Percentiles rank a stretch among this genome's conserved stretches.
phyloP scores from a whole-genome alignment of 1,140 invertebrate species.

The Diorhabda carinulata region DNA sequence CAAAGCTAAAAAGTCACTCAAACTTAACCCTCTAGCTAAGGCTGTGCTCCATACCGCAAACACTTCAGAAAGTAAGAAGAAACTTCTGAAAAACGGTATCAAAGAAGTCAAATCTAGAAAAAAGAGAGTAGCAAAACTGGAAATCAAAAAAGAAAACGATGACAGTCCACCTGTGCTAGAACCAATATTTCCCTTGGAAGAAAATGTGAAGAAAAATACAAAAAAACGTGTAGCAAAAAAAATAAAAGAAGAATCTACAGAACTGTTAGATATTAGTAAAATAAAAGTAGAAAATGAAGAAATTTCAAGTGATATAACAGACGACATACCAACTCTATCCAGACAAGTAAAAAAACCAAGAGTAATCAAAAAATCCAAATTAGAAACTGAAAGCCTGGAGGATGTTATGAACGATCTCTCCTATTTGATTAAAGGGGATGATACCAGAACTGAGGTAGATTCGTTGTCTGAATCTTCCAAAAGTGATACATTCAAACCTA shows the following conservation, averaged over 20 bases:
- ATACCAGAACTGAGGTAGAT: constrained; percentile 37
- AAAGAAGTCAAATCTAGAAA: constrained; percentile 30
- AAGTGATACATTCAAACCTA: constrained; percentile 29
- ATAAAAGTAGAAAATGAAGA: constrained; percentile 24
- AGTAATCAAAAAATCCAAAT: constrained; percentile 14
- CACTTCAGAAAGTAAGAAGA: constrained; percentile 37
- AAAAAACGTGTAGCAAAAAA: constrained; percentile 28
- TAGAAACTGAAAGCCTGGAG: constrained; percentile 28
- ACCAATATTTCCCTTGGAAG: constrained; percentile 37
- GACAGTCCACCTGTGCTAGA: constrained; percentile 35
- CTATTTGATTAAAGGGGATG: constrained; percentile 32
- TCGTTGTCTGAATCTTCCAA: constrained; percentile 28
- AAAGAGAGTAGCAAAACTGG: constrained; percentile 18
- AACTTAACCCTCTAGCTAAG: constrained; percentile 38
- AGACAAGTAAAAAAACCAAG: constrained; percentile 14
- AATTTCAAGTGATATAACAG: constrained; percentile 12
- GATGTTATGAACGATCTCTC: constrained; percentile 42
- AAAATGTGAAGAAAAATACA: constrained; percentile 27
- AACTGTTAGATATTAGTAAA: constrained; percentile 21
- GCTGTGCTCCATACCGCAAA: constrained; percentile 35
- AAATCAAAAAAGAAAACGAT: constrained; percentile 26
- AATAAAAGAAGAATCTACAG: constrained; percentile 10
- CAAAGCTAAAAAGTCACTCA: constrained; percentile 33
- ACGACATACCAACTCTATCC: constrained; percentile 14
- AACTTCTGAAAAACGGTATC: constrained; percentile 40